phyloP scores from a whole-genome alignment of 2,888 invertebrate species.

The Philopedon plagiatum region DNA sequence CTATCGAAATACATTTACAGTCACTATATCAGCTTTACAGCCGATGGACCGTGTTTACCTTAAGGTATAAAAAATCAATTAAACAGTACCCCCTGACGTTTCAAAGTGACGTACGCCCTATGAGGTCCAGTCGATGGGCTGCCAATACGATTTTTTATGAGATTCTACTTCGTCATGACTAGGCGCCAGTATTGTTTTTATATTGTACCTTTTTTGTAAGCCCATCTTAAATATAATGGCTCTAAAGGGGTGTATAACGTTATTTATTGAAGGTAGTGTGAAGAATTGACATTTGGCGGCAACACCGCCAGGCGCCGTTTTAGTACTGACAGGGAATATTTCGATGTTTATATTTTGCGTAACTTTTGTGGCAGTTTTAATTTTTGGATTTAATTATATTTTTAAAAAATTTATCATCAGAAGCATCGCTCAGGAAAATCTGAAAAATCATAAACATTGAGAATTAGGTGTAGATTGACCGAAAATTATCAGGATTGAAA shows the following conservation, averaged over 20 bases:
- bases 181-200: conserved; percentile 46
- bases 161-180: conserved; percentile 28
- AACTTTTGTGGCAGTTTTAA: too few species aligned
- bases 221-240: neutral
- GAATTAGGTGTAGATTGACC: too few species aligned
- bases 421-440: too few species aligned
- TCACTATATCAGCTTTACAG: neutral
- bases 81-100: conserved; percentile 30
- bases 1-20: too few species aligned
- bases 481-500: too few species aligned
- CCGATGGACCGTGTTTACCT: neutral
- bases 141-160: conserved; percentile 48
- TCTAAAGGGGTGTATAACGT: conserved; percentile 27
- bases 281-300: conserved; percentile 13
- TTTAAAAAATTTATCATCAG: too few species aligned
- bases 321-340: too few species aligned
- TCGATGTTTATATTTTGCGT: too few species aligned
- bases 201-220: conserved; percentile 20
- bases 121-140: conserved; percentile 43
- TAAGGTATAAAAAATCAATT: conserved; percentile 41
- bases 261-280: conserved; percentile 17
- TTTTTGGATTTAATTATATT: too few species aligned
- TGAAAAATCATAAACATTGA: too few species aligned
- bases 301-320: too few species aligned
- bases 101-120: conserved; percentile 33